A percentile compares a stretch with the other conserved stretches of the same genome.
Evolutionary conservation across 2,888 invertebrate genomes (phyloP).

Genomic region (Drosophila paranaensis): DNA sequence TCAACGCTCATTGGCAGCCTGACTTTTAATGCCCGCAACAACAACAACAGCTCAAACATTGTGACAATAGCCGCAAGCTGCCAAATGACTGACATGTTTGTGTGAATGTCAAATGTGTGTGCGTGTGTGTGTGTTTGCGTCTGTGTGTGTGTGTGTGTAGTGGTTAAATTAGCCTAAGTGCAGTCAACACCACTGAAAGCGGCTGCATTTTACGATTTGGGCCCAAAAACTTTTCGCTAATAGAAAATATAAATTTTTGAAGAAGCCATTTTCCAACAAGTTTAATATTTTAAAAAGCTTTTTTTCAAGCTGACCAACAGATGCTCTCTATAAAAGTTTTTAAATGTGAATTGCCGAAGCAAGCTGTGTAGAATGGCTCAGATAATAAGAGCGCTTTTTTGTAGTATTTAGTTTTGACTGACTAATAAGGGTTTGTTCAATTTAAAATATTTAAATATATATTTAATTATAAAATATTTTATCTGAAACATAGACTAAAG

Average conservation of each 20-base stretch:
- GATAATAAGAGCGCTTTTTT: background rate
- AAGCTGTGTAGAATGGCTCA: background rate
- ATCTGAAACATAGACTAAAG: no score
- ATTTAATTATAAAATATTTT: no score
- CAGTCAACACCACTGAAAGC: slow-evolving; percentile 47
- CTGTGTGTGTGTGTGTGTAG: slow-evolving; percentile 44
- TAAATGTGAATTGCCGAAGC: background rate
- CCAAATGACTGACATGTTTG: slow-evolving; percentile 65
- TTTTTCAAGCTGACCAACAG: background rate
- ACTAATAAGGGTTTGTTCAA: no score
- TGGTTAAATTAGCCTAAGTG: slow-evolving; percentile 77
- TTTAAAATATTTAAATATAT: no score
- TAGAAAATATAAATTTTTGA: slow-evolving; percentile 65
- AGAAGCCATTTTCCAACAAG: slow-evolving; percentile 8
- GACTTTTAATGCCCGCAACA: slow-evolving; percentile 49
- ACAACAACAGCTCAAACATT: slow-evolving; percentile 41
- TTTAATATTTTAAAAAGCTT: background rate
- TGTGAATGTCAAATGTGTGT: slow-evolving; percentile 5
- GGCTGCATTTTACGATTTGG: slow-evolving; percentile 57
- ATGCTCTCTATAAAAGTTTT: slow-evolving; percentile 2
- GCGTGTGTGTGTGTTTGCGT: slow-evolving; percentile 38
- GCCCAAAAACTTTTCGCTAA: slow-evolving; percentile 47
- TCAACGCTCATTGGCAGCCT: slow-evolving; percentile 41
- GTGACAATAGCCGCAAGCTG: slow-evolving; percentile 54
- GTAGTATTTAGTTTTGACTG: background rate